Evolutionary conservation across 1,140 invertebrate genomes (phyloP), one percentile per base, ranked within the genome.

Genomic region (Brachionus plicatilis): DNA sequence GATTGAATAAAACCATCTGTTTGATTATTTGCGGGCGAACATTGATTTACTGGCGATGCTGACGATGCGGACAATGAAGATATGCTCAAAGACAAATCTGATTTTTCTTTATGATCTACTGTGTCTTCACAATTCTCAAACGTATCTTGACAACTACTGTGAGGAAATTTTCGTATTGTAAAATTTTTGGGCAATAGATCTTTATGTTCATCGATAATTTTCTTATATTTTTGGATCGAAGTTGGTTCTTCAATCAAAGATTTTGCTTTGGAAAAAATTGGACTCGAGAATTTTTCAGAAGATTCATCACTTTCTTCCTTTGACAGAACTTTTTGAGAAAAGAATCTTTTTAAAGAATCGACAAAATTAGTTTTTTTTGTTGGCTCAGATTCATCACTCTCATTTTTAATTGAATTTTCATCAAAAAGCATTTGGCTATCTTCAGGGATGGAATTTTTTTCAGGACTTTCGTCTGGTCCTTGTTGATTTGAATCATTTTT

Each of bases 161-260:
- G 7, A 11, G 76, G 76, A 80, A 80, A 80, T 80, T 60, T 53
- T 37, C 76, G 11, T 27, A 76, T 76, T 12, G 72, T 50, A 29
- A 76, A 76, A 47, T 76, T 53, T 29, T 76, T 47, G 0, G 72
- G 72, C 43, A 76, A 76, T 6, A 76, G 20, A 50, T 76, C 72
- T 76, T 76, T 76, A 53, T 76, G 72, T 27, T 76, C 72, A 5
- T 76, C 72, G 14, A 76, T 76, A 12, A 76, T 76, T 50, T 29
- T 47, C 33, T 50, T 76, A 50, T 76, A 76, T 12, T 29, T 33
- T 27, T 53, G 43, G n/a, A 76, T 76, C 6, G 43, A 27, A 29
- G 17, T 50, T 1, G 72, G 12, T 47, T 50, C 24, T 14, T 76
- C 6, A 17, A 41, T 41, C 27, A 47, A 27, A 37, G 72, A 76